Conservation (phyloP, 2,888 invertebrate species). For the Pantelozetes paolii region DNA sequence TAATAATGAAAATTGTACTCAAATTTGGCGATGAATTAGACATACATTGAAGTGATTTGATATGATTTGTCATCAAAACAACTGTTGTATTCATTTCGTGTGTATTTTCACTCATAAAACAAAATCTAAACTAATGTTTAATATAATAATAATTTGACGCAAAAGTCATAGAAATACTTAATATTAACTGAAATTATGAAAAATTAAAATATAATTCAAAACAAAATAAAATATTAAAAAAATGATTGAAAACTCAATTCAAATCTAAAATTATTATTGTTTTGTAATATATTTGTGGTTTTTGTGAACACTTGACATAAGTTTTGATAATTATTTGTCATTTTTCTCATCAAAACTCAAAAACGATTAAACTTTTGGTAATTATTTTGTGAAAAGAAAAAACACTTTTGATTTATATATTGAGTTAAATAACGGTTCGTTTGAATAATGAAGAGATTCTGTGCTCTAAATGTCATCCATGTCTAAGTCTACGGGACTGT, state of each 20-base stretch:
- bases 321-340: too few relatives aligned
- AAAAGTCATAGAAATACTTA: not conserved
- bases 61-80: constrained; percentile 4
- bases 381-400: too few relatives aligned
- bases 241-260: too few relatives aligned
- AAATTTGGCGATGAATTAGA: constrained; percentile 4
- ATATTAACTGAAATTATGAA: not conserved
- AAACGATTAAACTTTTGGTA: too few relatives aligned
- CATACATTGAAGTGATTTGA: not conserved
- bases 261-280: too few relatives aligned
- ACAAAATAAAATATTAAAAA: not conserved
- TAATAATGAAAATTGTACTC: constrained; percentile 1
- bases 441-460: too few relatives aligned
- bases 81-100: not conserved
- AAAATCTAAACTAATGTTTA: not conserved
- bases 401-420: too few relatives aligned
- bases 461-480: constrained; percentile 28
- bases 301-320: too few relatives aligned
- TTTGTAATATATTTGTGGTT: too few relatives aligned
- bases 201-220: not conserved
- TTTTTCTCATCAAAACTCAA: too few relatives aligned
- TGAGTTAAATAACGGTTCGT: too few relatives aligned
- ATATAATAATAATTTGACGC: not conserved
- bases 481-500: constrained; percentile 4
- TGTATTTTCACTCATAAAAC: constrained; percentile 2